Evolutionary conservation across 2,888 invertebrate genomes (phyloP).

Genomic region (Drosophila monieri): DNA sequence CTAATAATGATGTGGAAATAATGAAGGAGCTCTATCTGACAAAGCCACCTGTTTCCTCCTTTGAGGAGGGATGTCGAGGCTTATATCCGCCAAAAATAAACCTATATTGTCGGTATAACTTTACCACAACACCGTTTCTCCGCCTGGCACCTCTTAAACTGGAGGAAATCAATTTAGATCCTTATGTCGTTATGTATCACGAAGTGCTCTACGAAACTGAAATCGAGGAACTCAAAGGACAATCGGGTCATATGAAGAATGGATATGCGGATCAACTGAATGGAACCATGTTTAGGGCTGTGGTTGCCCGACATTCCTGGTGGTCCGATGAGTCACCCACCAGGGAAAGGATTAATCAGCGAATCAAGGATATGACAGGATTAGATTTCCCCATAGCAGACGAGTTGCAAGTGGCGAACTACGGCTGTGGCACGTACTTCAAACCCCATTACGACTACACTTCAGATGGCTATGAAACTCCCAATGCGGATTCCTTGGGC

Average conservation of each 20-base stretch:
- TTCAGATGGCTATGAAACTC: conserved; percentile 16
- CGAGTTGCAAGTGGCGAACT: conserved; percentile 22
- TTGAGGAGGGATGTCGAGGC: conserved; percentile 27
- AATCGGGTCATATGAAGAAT: neutral
- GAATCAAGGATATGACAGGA: conserved; percentile 37
- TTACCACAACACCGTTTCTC: conserved; percentile 25
- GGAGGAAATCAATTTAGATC: conserved; percentile 32
- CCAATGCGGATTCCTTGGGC: conserved; percentile 1
- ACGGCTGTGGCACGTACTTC: conserved; percentile 28
- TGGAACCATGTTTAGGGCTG: conserved; percentile 8
- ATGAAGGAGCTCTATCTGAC: neutral
- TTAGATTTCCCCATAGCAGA: conserved; percentile 9
- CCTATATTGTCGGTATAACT: conserved; percentile 33
- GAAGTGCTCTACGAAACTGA: conserved; percentile 34
- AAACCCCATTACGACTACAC: conserved; percentile 32
- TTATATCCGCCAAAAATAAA: neutral
- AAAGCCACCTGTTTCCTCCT: neutral
- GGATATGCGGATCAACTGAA: conserved; percentile 10
- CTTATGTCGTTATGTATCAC: conserved; percentile 36
- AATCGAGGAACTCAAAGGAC: conserved; percentile 14
- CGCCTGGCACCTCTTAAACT: conserved; percentile 39
- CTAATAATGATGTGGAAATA: conserved; percentile 1
- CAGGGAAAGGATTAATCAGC: conserved; percentile 20
- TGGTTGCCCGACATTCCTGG: conserved; percentile 10
- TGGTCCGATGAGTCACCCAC: conserved; percentile 4